phyloP scores from a whole-genome alignment of 2,888 invertebrate species.

The Schrankia costaestrigalis region DNA sequence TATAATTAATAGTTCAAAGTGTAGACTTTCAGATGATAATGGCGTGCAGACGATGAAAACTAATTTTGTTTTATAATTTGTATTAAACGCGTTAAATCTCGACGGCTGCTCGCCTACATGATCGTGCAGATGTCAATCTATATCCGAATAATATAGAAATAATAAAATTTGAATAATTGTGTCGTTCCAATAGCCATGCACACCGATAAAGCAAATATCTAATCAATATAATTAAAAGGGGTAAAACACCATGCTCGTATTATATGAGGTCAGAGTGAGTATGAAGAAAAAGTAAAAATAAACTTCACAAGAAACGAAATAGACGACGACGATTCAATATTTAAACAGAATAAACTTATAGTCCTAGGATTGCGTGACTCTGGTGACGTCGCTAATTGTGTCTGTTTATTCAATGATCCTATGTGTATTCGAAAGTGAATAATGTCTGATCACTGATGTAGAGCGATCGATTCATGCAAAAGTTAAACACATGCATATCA shows the following conservation, averaged over 20 bases:
- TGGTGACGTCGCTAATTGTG: constrained; percentile 41
- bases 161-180: constrained; percentile 48
- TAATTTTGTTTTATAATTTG: constrained; percentile 9
- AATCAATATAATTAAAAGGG: constrained; percentile 43
- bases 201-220: constrained; percentile 62
- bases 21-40: constrained; percentile 59
- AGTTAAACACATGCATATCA: constrained; percentile 51
- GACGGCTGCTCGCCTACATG: constrained; percentile 66
- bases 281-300: constrained; percentile 49
- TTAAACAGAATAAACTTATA: constrained; percentile 26
- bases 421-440: constrained; percentile 37
- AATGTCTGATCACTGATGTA: constrained; percentile 35
- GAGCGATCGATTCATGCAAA: constrained; percentile 53
- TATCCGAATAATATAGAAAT: constrained; percentile 44
- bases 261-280: constrained; percentile 68
- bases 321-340: constrained; percentile 45
- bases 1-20: constrained; percentile 57
- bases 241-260: constrained; percentile 62
- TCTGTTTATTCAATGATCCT: constrained; percentile 38
- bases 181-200: constrained; percentile 71
- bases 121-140: constrained; percentile 61
- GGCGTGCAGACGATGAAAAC: constrained; percentile 64
- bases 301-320: constrained; percentile 48
- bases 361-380: constrained; percentile 36
- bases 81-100: constrained; percentile 29